Percentiles rank a stretch among this genome's conserved stretches.
phyloP scores from a whole-genome alignment of 2,888 invertebrate genomes.

The Malthinus seriepunctatus region DNA sequence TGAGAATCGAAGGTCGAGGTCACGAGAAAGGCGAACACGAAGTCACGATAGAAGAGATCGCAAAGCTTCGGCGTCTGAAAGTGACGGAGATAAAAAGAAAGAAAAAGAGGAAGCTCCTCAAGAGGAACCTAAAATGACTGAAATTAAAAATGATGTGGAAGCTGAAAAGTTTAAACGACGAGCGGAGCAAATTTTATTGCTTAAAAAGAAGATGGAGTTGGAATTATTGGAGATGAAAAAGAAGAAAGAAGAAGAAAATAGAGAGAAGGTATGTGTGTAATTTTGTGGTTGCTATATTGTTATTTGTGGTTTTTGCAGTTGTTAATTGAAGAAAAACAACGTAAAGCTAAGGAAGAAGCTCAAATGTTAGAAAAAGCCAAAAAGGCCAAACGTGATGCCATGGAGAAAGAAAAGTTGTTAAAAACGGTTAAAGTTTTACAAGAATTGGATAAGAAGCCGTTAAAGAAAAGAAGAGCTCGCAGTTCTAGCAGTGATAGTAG shows the following conservation, averaged over 20 bases:
- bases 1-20: conserved; percentile 39
- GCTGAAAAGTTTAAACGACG: conserved; percentile 48
- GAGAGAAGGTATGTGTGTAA: conserved; percentile 30
- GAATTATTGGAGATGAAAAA: conserved; percentile 62
- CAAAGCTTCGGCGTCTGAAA: conserved; percentile 33
- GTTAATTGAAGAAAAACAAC: conserved; percentile 50
- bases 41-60: conserved; percentile 37
- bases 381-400: conserved; percentile 51
- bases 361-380: conserved; percentile 55
- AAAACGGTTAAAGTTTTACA: conserved; percentile 53
- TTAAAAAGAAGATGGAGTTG: conserved; percentile 65
- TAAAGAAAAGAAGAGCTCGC: conserved; percentile 29
- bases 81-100: conserved; percentile 16
- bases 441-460: conserved; percentile 47
- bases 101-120: conserved; percentile 16
- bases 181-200: conserved; percentile 57
- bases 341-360: conserved; percentile 54
- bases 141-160: conserved; percentile 42
- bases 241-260: conserved; percentile 57
- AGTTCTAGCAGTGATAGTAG: conserved; percentile 37
- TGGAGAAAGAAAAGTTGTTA: conserved; percentile 53
- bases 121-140: conserved; percentile 31
- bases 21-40: conserved; percentile 52
- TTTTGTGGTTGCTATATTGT: conserved; percentile 6
- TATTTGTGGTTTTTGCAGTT: conserved; percentile 14